phyloP scores from a whole-genome alignment of 2,113 vertebrate genomes.

The Sorex araneus region DNA sequence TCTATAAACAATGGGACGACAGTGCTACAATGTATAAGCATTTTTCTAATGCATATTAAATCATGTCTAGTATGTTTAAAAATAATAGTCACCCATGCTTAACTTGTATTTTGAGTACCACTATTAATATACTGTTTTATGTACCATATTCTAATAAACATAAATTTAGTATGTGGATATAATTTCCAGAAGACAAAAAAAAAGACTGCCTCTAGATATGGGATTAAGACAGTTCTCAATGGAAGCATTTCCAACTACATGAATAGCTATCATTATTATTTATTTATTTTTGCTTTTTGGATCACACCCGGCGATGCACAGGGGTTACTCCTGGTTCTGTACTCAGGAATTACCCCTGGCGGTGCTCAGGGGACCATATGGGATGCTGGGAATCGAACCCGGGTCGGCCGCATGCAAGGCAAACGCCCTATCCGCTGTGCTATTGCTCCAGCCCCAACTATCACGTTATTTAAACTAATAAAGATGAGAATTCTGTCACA shows the following conservation, averaged over 20 bases:
- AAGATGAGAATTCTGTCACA: background rate
- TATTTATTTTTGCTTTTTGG: too few species aligned
- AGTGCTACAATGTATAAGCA: background rate
- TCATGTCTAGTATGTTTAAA: background rate
- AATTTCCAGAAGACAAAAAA: conserved; percentile 16
- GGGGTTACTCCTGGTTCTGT: too few species aligned
- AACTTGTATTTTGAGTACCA: background rate
- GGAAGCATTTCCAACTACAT: background rate
- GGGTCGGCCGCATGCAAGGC: too few species aligned
- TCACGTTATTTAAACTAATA: background rate
- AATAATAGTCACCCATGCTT: background rate
- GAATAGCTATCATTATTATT: background rate
- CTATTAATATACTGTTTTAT: background rate
- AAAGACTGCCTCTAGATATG: background rate
- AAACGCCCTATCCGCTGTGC: too few species aligned
- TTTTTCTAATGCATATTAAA: conserved; percentile 40
- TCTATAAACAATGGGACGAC: too few species aligned
- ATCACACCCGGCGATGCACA: too few species aligned
- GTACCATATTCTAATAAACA: conserved; percentile 15
- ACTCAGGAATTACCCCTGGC: too few species aligned
- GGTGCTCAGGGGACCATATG: too few species aligned
- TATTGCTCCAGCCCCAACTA: too few species aligned
- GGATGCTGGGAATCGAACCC: too few species aligned
- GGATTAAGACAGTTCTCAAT: background rate
- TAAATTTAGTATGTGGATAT: background rate